phyloP scores from a whole-genome alignment of 2,113 vertebrate species.

The Sorex araneus region DNA sequence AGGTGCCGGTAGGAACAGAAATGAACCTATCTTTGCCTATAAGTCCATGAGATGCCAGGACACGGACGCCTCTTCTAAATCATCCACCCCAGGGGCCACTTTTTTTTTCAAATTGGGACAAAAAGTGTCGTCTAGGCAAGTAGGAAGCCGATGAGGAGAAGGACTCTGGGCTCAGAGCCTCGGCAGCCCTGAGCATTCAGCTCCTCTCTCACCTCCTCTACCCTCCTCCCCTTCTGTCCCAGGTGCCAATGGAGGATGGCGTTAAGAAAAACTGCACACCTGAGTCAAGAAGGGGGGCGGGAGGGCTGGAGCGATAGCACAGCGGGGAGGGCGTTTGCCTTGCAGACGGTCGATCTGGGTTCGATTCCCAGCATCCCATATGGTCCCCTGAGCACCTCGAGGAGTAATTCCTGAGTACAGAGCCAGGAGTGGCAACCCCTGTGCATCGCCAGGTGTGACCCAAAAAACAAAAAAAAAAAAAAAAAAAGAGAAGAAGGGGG shows the following conservation, averaged over 20 bases:
- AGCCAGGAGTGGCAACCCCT: no score
- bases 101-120: background rate
- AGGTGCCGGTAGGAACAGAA: background rate
- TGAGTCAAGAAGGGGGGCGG: background rate
- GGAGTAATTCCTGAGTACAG: no score
- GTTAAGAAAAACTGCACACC: background rate
- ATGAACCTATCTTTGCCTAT: background rate
- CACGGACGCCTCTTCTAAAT: background rate
- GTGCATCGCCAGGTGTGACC: no score
- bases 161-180: background rate
- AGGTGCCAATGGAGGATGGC: background rate
- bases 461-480: no score
- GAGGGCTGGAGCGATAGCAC: no score
- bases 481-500: no score
- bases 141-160: background rate
- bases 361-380: no score
- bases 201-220: background rate
- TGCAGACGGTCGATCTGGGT: no score
- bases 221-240: background rate
- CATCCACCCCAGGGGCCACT: background rate
- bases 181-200: background rate
- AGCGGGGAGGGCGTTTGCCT: no score
- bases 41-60: background rate
- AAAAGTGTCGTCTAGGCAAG: background rate
- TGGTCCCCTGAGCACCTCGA: no score